phyloP scores from a whole-genome alignment of 2,888 invertebrate species.

The Gasteruption jaculator region DNA sequence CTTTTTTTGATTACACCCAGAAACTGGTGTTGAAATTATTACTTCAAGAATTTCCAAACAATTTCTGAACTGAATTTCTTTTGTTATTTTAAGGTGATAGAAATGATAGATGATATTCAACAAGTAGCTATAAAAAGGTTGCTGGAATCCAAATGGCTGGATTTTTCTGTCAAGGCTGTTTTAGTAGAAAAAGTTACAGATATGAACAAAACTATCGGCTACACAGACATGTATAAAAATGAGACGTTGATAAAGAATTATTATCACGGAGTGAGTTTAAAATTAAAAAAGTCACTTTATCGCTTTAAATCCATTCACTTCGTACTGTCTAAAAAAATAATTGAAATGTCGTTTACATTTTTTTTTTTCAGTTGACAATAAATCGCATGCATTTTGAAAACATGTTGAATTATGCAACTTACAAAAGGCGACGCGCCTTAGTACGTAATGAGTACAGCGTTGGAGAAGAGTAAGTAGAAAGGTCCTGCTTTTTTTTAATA shows the following conservation, averaged over 20 bases:
- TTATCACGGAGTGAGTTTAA: constrained; percentile 51
- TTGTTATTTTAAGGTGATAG: constrained; percentile 33
- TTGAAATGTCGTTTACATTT: not conserved
- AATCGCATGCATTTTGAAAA: constrained; percentile 22
- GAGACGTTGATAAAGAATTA: constrained; percentile 52
- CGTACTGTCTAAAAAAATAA: no score
- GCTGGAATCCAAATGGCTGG: constrained; percentile 57
- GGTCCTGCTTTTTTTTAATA: not conserved
- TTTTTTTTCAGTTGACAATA: constrained; percentile 17
- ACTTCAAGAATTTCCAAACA: no score
- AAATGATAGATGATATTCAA: constrained; percentile 56
- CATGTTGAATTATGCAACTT: constrained; percentile 18
- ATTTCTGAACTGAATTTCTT: not conserved
- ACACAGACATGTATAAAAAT: constrained; percentile 57
- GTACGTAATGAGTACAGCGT: not conserved
- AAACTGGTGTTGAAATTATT: no score
- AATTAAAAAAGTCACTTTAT: no score
- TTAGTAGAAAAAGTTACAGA: constrained; percentile 54
- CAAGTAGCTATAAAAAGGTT: constrained; percentile 54
- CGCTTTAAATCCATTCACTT: no score
- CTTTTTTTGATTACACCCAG: no score
- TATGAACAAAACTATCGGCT: constrained; percentile 56
- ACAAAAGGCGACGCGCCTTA: constrained; percentile 1
- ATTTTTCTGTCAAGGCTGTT: constrained; percentile 52
- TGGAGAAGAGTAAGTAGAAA: not conserved